Percentiles rank a stretch among this genome's conserved stretches.
phyloP scores from a whole-genome alignment of 2,113 vertebrate genomes.

The Oncorhynchus keta region DNA sequence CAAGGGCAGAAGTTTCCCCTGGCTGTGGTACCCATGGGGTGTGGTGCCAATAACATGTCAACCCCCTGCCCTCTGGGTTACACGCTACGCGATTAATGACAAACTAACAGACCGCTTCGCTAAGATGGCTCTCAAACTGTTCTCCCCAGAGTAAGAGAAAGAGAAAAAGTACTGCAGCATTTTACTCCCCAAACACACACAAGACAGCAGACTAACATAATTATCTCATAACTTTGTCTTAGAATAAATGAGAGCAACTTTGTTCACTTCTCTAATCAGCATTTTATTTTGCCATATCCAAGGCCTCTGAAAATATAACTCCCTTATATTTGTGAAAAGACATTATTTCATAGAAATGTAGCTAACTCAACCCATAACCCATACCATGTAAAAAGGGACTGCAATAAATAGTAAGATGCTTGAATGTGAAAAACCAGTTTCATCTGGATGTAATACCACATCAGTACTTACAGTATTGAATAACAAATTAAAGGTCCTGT shows the following conservation, averaged over 20 bases:
- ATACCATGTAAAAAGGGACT: too few species aligned
- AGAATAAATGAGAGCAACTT: background rate
- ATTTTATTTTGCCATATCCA: background rate
- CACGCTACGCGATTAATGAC: slow-evolving; percentile 9
- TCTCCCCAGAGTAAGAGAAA: background rate
- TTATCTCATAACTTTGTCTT: slow-evolving; percentile 8
- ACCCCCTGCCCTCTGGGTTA: slow-evolving; percentile 12
- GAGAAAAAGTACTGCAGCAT: background rate
- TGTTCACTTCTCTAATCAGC: background rate
- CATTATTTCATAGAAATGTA: too few species aligned
- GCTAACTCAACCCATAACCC: too few species aligned
- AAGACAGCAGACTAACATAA: background rate
- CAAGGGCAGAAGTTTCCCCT: slow-evolving; percentile 13
- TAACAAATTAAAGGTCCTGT: too few species aligned
- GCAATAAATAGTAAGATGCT: too few species aligned
- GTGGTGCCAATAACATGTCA: slow-evolving; percentile 34
- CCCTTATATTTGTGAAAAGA: background rate
- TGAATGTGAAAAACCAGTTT: too few species aligned
- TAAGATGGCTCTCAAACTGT: slow-evolving; percentile 2
- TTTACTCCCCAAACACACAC: slow-evolving; percentile 7
- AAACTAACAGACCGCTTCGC: background rate
- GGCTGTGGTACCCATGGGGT: slow-evolving; percentile 22
- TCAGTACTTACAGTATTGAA: too few species aligned
- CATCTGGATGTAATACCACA: too few species aligned
- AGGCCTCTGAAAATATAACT: background rate